Evolutionary conservation across 2,113 vertebrate genomes (phyloP).

Genomic region (Urocitellus parryii): DNA sequence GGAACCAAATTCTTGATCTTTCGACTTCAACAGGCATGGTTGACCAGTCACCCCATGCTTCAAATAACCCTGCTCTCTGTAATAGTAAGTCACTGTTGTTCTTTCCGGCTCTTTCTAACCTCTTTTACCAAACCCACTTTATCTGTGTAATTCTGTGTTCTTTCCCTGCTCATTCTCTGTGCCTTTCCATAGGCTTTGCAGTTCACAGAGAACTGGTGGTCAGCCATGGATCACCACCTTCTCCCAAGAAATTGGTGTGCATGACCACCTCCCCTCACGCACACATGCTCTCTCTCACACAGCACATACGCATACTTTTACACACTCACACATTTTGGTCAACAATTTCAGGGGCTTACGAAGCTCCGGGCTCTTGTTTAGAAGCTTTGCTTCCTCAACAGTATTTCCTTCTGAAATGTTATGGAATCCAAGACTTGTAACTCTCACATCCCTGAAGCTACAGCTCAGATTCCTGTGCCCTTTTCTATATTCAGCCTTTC

Average conservation of each 20-base stretch:
- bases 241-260: neutral
- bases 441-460: neutral
- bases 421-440: neutral
- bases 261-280: neutral
- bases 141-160: neutral
- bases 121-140: neutral
- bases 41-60: neutral
- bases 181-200: neutral
- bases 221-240: neutral
- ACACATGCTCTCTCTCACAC: neutral
- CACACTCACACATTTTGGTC: neutral
- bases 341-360: neutral
- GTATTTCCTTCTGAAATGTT: neutral
- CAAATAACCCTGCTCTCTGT: neutral
- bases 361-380: neutral
- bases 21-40: fast-evolving
- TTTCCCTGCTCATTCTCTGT: neutral
- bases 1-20: neutral
- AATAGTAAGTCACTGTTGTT: neutral
- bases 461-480: neutral
- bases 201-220: neutral
- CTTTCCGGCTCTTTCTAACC: neutral
- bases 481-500: too few relatives aligned
- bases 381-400: neutral
- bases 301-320: too few relatives aligned